Conservation (phyloP, 2,113 vertebrate genomes). For the Callospermophilus lateralis region DNA sequence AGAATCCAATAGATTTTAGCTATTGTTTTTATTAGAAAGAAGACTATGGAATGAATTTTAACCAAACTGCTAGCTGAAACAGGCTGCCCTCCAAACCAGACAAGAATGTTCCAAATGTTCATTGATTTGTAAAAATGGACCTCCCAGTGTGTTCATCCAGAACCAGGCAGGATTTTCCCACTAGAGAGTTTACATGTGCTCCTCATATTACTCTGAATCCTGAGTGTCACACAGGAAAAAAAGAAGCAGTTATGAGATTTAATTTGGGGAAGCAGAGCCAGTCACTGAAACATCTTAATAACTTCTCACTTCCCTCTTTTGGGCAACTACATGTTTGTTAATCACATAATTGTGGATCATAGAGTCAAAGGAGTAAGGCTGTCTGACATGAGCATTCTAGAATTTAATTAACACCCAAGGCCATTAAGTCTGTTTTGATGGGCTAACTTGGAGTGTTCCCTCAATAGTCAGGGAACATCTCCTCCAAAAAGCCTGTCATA, state of each 20-base stretch:
- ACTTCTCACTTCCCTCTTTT: not conserved
- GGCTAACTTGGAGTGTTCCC: not conserved
- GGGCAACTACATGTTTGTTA: not conserved
- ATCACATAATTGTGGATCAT: not conserved
- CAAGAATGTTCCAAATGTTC: not conserved
- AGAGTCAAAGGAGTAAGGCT: not conserved
- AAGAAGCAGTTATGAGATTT: not conserved
- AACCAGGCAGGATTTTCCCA: not conserved
- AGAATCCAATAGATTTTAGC: not conserved
- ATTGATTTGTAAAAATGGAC: not conserved
- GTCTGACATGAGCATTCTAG: not conserved
- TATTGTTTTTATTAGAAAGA: not conserved
- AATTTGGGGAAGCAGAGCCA: not conserved
- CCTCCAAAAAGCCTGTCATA: not conserved
- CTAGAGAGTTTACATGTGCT: not conserved
- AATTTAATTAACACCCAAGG: not conserved
- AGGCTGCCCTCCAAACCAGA: not conserved
- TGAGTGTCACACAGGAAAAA: not conserved
- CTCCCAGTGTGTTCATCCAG: not conserved
- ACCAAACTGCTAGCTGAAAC: not conserved
- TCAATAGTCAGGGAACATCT: not conserved
- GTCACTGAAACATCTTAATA: not conserved
- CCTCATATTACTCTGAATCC: rapidly evolving
- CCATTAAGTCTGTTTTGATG: not conserved
- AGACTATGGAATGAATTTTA: not conserved